Evolutionary conservation across 1,140 invertebrate species (phyloP).

Genomic region (Cyclina sinensis): DNA sequence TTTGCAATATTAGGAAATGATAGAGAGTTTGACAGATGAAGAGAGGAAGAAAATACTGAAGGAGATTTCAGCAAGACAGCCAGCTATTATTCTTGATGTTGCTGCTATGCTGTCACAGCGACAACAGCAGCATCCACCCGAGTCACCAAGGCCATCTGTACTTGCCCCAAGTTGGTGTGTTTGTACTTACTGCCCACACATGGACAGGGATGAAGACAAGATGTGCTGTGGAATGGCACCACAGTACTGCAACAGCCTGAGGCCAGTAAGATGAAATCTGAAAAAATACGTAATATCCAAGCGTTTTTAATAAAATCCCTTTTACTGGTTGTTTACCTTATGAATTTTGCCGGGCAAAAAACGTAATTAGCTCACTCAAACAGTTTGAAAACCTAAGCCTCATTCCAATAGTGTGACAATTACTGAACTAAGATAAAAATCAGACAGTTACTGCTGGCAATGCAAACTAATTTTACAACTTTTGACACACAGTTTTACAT

Average conservation of each 20-base stretch:
- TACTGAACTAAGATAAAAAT: no score
- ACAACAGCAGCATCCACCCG: background rate
- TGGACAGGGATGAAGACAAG: conserved; percentile 27
- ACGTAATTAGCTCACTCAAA: no score
- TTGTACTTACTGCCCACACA: conserved; percentile 38
- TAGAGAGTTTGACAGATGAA: conserved; percentile 1
- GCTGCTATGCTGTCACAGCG: background rate
- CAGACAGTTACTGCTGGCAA: no score
- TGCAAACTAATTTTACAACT: no score
- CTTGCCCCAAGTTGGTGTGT: conserved; percentile 5
- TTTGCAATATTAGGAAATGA: background rate
- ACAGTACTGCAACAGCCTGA: conserved; percentile 20
- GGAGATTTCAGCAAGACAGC: background rate
- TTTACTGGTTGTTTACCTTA: no score
- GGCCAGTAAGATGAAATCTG: conserved; percentile 18
- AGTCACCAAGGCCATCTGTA: background rate
- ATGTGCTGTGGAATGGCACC: conserved; percentile 34
- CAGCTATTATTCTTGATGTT: conserved; percentile 22
- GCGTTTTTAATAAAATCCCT: no score
- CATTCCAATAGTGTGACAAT: no score
- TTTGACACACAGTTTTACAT: no score
- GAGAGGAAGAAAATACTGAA: conserved; percentile 26
- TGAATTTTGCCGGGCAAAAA: no score
- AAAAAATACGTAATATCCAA: no score
- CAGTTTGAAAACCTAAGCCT: no score